These are phyloP conservation scores for Elephantulus edwardii DNA, from an alignment of 2,113 vertebrate genomes.

Conservation along the genomic window DNA sequence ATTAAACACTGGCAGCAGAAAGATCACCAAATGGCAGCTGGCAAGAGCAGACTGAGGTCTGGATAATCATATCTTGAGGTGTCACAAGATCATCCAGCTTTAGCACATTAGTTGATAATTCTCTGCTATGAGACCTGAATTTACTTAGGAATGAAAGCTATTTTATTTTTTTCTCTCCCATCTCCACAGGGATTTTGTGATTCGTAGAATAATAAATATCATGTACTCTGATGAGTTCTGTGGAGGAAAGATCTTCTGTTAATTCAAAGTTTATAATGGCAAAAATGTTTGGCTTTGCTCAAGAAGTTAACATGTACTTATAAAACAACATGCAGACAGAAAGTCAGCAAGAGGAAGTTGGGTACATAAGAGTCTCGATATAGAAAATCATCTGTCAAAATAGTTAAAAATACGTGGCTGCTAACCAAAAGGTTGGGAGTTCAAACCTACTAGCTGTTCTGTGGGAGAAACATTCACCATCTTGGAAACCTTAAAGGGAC, in stretches of 20 bases:
- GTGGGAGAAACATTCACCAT: too few species aligned
- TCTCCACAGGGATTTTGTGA: background rate
- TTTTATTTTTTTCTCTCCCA: background rate
- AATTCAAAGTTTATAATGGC: background rate
- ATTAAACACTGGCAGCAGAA: background rate
- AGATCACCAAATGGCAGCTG: background rate
- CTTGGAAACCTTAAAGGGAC: too few species aligned
- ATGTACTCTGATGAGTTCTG: background rate
- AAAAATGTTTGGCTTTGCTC: background rate
- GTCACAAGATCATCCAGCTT: background rate
- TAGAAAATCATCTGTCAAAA: background rate
- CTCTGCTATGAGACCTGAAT: background rate
- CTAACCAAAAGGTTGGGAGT: too few species aligned
- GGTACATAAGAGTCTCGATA: background rate
- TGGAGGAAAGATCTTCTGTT: background rate
- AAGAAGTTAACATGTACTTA: background rate
- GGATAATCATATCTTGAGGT: background rate
- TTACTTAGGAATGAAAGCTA: background rate
- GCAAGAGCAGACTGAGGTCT: background rate
- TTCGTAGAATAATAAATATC: background rate
- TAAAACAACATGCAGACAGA: background rate
- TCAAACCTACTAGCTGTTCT: too few species aligned
- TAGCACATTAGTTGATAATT: background rate
- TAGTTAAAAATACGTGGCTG: too few species aligned
- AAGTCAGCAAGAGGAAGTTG: background rate